Percentiles rank a stretch among this genome's conserved stretches.
Conservation (phyloP, 1,140 invertebrate species). For the Atopsyche davidsoni region DNA sequence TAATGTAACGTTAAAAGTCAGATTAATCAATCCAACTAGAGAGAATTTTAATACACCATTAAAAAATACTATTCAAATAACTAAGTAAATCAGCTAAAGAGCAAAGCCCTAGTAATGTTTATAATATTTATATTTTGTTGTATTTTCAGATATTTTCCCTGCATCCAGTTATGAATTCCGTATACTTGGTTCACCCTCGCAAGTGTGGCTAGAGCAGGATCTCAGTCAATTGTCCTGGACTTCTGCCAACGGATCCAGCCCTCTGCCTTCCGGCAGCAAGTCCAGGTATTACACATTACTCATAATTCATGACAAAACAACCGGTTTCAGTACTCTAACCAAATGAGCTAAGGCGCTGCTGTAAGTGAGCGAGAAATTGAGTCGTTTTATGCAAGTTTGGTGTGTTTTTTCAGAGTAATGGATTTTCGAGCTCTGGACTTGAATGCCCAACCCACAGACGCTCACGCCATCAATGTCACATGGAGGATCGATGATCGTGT, state of each 20-base stretch:
- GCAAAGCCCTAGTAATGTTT: no score
- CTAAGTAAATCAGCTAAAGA: no score
- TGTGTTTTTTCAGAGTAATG: background rate
- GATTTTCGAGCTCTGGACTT: background rate
- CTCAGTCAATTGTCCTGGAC: slow-evolving; percentile 39
- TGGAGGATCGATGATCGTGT: slow-evolving; percentile 24
- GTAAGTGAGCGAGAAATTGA: background rate
- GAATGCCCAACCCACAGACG: slow-evolving; percentile 4
- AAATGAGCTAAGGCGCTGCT: background rate
- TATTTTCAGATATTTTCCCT: slow-evolving; percentile 21
- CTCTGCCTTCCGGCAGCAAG: background rate
- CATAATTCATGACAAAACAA: background rate
- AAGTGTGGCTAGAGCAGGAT: slow-evolving; percentile 39
- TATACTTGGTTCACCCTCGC: slow-evolving; percentile 35
- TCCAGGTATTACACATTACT: background rate
- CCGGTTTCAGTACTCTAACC: background rate
- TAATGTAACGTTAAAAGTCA: no score
- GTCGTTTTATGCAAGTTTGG: background rate
- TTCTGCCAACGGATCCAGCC: slow-evolving; percentile 28
- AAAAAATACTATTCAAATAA: no score
- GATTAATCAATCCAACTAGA: no score
- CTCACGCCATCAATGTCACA: slow-evolving; percentile 19
- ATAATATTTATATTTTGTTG: no score
- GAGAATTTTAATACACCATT: no score
- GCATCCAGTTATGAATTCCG: slow-evolving; percentile 33